Base-by-base conservation (phyloP, 2,113 vertebrate species). In the Oryzias celebensis region DNA sequence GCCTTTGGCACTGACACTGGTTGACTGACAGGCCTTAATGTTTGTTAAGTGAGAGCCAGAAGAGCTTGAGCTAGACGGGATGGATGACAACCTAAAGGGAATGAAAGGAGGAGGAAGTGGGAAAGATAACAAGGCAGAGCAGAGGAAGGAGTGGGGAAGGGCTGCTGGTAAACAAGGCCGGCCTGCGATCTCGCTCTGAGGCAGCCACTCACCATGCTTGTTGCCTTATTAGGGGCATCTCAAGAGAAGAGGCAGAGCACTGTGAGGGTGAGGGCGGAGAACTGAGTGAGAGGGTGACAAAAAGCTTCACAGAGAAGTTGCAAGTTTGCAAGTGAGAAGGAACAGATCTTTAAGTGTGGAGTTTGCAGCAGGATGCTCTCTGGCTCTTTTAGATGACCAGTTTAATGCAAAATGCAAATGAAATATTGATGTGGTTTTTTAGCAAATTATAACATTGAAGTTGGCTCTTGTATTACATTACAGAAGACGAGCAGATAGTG, bases 201-300 rank as follows among this genome's bases (percentile, higher is more conserved):
- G 75, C 79, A 87, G 81, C 90, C 90, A 90, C 85, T 93, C 88
- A 82, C 75, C 81, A 76, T 78, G 83, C 84, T 87, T 65, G 81
- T 92, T 90, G 88, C 92, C 92, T 92, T 93, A 92, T 93, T 92
- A 91, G 85, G 88, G 73, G 75, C 49, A 80, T 88, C 85, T 75
- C 69, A 80, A 62, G 66, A 80, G 64, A 51, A 18, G 26, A 68
- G 70, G 53, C 67, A 65, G 77, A 51, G 36, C 2, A 4, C 44
- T 62, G 67, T 2, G 53, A 15, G 44, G 50, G 43, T 44, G 16
- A 23, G 28, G 23, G 52, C 17, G 46, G 52, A 4, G 14, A 36
- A 10, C 22, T 42, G 58, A 65, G 66, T 65, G 54, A 63, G 59
- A 48, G 70, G 68, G 65, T 77, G 75, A 78, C 73, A 60, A 75